phyloP scores from a whole-genome alignment of 2,797 vertebrate species.

The Oreochromis grahami region DNA sequence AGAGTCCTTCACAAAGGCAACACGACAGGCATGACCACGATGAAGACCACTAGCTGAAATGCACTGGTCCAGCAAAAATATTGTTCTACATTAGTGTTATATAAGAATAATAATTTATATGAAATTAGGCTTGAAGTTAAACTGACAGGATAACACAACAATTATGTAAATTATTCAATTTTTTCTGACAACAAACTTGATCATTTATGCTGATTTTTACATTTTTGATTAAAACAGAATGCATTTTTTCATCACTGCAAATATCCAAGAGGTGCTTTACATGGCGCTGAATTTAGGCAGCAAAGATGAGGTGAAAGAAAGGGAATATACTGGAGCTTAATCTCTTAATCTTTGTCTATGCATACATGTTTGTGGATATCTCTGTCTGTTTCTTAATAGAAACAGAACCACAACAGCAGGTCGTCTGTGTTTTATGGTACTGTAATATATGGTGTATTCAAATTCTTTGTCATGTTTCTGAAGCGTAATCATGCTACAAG shows the following conservation, averaged over 20 bases:
- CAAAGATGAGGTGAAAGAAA: neutral
- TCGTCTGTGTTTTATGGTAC: neutral
- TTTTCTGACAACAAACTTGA: neutral
- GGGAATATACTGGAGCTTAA: neutral
- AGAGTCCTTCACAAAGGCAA: neutral
- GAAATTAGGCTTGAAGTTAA: neutral
- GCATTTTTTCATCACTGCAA: neutral
- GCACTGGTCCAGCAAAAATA: neutral
- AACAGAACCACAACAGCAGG: neutral
- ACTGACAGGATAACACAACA: neutral
- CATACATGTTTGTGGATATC: neutral
- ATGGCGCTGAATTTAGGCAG: neutral
- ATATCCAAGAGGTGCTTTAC: neutral
- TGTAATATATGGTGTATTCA: neutral
- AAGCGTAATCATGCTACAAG: neutral
- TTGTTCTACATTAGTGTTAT: neutral
- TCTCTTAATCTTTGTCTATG: neutral
- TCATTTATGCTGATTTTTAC: neutral
- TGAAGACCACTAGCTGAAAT: neutral
- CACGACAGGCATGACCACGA: accelerated
- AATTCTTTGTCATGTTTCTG: neutral
- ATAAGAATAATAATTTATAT: neutral
- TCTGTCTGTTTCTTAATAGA: neutral
- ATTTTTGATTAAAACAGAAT: neutral
- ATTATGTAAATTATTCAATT: neutral